Evolutionary conservation across 2,888 invertebrate species (phyloP), one percentile per base, ranked within the genome.

Genomic region (Sphaerophoria rueppellii): DNA sequence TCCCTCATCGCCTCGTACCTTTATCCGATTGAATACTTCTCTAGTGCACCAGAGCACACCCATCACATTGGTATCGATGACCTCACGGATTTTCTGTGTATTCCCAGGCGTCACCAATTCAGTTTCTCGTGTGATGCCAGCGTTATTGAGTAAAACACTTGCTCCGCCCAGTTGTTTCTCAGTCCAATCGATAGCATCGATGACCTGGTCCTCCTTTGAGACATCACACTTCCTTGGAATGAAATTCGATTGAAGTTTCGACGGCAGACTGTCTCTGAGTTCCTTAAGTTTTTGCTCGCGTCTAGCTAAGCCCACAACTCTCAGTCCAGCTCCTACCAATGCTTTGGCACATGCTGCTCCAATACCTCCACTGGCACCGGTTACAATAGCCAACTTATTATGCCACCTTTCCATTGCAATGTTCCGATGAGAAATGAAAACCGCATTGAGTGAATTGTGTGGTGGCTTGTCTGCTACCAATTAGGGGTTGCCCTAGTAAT

Each of bases 361-460:
- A 81, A 95, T 95, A 0, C 95, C 95, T 0, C 93, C 92, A 89
- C 94, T 94, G 5, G 94, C 94, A 0, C 95, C 95, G 0, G 94
- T 95, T 52, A 95, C 94, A 34, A 95, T 92, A 0, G 94, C 95
- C 0, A 94, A 92, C 88, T 93, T 93, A 70, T 93, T 94, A 1
- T 89, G 88, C 94, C 94, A 95, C 58, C 94, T 93, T 63, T 95
- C 93, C 93, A 94, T 93, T 75, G 55, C 32, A 48, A 16, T 12
- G 37, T 48, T 48, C 46, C 11, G 74, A 71, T 37, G 24, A 35
- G 7, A 32, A 83, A 79, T 79, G 65, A 74, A 71, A 55, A n/a
- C 50, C 55, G 34, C 37, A 11, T 14, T 5, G 4, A 32, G 35
- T 32, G n/a, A 48, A 9, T 24, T 24, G 24, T 24, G 24, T 24